phyloP scores from a whole-genome alignment of 2,113 vertebrate species.

The Gopherus evgoodei region DNA sequence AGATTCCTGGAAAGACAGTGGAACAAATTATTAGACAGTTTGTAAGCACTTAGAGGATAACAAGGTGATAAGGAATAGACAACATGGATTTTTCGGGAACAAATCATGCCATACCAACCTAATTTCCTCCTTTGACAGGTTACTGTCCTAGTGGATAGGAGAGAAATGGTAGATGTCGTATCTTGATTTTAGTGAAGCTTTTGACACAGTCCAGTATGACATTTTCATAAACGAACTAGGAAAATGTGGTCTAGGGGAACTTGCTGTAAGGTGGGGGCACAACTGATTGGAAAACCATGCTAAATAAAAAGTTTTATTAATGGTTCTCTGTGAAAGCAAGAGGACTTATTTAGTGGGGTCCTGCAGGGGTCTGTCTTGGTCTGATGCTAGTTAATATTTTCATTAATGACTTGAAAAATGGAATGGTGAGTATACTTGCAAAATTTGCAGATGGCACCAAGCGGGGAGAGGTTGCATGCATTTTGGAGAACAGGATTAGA shows the following conservation, averaged over 20 bases:
- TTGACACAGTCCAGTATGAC: not conserved
- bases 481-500: not conserved
- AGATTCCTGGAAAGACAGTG: not conserved
- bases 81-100: not conserved
- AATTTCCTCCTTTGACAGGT: not conserved
- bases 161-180: not conserved
- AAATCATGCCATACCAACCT: too few relatives aligned
- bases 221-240: not conserved
- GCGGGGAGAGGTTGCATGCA: not conserved
- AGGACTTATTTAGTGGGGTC: not conserved
- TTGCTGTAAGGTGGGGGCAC: not conserved
- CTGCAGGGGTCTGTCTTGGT: not conserved
- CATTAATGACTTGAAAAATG: not conserved
- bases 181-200: not conserved
- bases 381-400: not conserved
- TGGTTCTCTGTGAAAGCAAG: not conserved
- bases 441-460: not conserved
- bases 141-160: not conserved
- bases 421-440: not conserved
- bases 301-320: not conserved
- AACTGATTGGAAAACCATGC: not conserved
- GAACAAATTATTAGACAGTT: not conserved
- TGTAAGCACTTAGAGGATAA: not conserved
- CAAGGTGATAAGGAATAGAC: not conserved
- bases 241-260: not conserved